Conservation (phyloP, 2,797 vertebrate genomes). For the Phalanger gymnotis region DNA sequence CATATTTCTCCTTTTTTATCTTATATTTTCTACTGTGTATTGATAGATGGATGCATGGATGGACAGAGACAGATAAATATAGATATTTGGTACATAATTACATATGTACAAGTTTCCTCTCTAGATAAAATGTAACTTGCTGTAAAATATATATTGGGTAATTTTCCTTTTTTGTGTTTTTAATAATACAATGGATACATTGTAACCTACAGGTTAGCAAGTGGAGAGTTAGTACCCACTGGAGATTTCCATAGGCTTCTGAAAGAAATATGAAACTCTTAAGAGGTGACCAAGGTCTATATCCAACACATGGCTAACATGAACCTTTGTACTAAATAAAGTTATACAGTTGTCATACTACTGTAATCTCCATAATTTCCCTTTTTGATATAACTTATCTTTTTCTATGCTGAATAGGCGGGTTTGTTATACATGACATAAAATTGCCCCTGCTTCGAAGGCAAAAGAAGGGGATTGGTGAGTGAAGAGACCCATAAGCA, state of each 20-base stretch:
- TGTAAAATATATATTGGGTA: no score
- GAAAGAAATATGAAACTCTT: no score
- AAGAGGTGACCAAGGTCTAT: no score
- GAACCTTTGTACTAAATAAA: background rate
- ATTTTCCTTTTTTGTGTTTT: no score
- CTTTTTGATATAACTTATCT: background rate
- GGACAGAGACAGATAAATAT: no score
- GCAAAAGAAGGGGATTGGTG: background rate
- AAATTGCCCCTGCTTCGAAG: background rate
- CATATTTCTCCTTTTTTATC: background rate
- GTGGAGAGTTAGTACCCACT: background rate
- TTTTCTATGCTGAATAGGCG: background rate
- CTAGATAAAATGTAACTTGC: no score
- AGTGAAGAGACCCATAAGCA: background rate
- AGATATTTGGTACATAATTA: background rate
- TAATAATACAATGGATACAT: no score
- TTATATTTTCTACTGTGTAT: background rate
- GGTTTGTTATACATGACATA: background rate
- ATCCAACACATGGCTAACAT: background rate
- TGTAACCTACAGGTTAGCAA: no score
- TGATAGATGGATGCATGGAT: background rate
- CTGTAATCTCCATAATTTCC: background rate
- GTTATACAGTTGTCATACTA: background rate
- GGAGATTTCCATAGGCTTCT: background rate
- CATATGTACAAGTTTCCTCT: no score